Base-by-base conservation (phyloP, 1,140 invertebrate species). In the Sycophaga agraensis region DNA sequence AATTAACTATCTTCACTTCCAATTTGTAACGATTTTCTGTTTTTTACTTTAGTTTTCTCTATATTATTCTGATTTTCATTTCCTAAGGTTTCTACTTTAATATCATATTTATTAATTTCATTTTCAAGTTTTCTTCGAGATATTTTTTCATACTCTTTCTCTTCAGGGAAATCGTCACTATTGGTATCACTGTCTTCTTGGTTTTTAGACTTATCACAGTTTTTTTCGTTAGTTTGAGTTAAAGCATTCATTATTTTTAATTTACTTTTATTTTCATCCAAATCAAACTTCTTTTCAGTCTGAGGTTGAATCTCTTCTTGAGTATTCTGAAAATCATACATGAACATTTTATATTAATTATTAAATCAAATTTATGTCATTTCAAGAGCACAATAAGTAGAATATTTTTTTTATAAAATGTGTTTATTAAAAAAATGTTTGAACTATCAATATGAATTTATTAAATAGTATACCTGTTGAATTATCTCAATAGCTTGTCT, bases 401-500 rank as follows among this genome's bases (percentile, higher is more conserved):
- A n/a, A n/a, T n/a, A n/a, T n/a, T n/a, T n/a, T n/a, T n/a, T n/a
- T n/a, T n/a, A n/a, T n/a, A n/a, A n/a, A n/a, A n/a, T n/a, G n/a
- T n/a, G n/a, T n/a, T n/a, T n/a, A n/a, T n/a, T n/a, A n/a, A n/a
- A n/a, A n/a, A n/a, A n/a, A n/a, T n/a, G n/a, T n/a, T n/a, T n/a
- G n/a, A n/a, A n/a, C n/a, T n/a, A n/a, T n/a, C n/a, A n/a, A n/a
- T n/a, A n/a, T n/a, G n/a, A n/a, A n/a, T n/a, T n/a, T n/a, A n/a
- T n/a, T n/a, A n/a, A n/a, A n/a, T n/a, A 19, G 39, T 28, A 48
- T 21, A 57, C 61, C 1, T 63, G 58, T 54, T 0, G 46, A 35
- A 63, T 49, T 2, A 45, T n/a, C 58, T 63, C 54, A 22, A 63
- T 63, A 16, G 37, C 11, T 37, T 63, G 46, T 17, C 61, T 26